Evolutionary conservation across 2,888 invertebrate genomes (phyloP), one percentile per base, ranked within the genome.

Genomic region (Formica aserva): DNA sequence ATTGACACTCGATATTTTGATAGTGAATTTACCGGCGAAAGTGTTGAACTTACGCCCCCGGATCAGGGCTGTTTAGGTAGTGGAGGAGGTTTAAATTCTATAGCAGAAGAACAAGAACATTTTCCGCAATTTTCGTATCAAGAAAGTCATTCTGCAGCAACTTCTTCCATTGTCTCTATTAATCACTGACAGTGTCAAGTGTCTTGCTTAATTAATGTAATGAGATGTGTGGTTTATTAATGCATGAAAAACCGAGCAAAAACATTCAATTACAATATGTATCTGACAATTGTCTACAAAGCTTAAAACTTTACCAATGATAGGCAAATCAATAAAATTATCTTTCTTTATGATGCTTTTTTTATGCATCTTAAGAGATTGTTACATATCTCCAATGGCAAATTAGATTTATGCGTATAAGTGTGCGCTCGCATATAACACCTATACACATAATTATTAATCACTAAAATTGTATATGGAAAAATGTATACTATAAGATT

Each of bases 1-100:
- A 99, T 98, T 71, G 99, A 99, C 95, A 99, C 99, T 87, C 96
- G 98, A 87, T 99, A 99, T 96, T 99, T 99, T 95, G 99, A 99
- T 95, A 97, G 98, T 86, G 99, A 99, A 96, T 99, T 99, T 96
- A 99, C 99, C 4, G 98, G 98, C 86, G 99, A 99, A 95, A 97
- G 98, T 92, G 99, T 99, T 18, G 98, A 99, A 95, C 96, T 99
- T 91, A 99, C 99, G 86, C 99, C 99, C 82, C 99, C 99, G 35
- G 98, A 98, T 94, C 96, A 96, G 89, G 96, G 94, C 18, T 89
- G 89, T 38, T 86, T 92, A n/a, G 91, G 92, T 29, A 93, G 92
- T 83, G 95, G 94, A 15, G 95, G 95, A 15, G 95, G 95, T n/a
- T 94, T 97, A 69, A 95, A 96, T 89, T 96, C 96, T 80, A 96